Base-by-base conservation (phyloP, 1,140 invertebrate species). In the Diabrotica virgifera region DNA sequence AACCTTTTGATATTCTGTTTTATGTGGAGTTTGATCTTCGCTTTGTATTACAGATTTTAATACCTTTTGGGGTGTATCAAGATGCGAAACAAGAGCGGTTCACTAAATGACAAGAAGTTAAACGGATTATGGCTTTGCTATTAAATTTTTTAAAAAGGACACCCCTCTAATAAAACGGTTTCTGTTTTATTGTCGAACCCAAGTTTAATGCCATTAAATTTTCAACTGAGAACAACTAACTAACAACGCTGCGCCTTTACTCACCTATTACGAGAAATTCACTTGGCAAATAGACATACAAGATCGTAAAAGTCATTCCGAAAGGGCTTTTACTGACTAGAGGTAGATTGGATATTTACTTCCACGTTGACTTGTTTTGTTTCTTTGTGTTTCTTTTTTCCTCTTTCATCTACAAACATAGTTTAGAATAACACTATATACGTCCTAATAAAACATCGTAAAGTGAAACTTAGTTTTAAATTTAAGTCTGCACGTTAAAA, bases 41-140 rank as follows among this genome's bases (percentile, higher is more conserved):
- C 55, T 36, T 57, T 57, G 55, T 57, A 36, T 36, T 38, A 57
- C 55, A 57, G 55, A 57, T 57, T 57, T 57, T 57, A 57, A 57
- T 57, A 57, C 55, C 55, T 57, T 57, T 36, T 36, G 55, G 55
- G 24, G 55, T 36, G 36, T 36, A 57, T 57, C 9, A 57, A 57
- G n/a, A 36, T n/a, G 36, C 12, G 24, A 36, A 57, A 36, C 24
- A 57, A 57, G 55, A 46, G 40, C 40, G 36, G 12, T 57, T 57
- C 36, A 57, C 14, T 57, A 37, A 57, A 57, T 57, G 55, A 57
- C 55, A 57, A 57, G 36, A 36, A 57, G 55, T 36, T 57, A 57
- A 57, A 57, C 35, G 55, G 24, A 57, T 57, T 57, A 57, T 36
- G 55, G 35, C 55, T 57, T n/a, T 24, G 36, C 24, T 57, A 37